These are phyloP conservation scores for Cantharis rufa DNA, from an alignment of 2,888 invertebrate genomes.

Conservation along the genomic window DNA sequence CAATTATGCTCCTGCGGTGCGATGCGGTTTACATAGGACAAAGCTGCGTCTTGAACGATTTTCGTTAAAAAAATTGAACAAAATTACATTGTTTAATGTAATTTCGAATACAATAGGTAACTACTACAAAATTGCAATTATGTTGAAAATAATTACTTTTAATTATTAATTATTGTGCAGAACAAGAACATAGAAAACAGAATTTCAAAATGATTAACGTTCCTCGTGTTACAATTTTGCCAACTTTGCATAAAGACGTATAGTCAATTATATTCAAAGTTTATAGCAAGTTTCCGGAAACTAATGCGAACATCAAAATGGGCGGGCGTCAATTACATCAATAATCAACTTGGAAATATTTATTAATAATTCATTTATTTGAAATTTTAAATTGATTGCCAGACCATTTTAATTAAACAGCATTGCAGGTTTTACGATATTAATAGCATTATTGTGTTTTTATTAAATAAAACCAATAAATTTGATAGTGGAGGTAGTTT, in stretches of 20 bases:
- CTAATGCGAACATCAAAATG: neutral
- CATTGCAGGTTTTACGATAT: neutral
- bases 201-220: slow-evolving; percentile 1
- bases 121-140: neutral
- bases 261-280: slow-evolving; percentile 1
- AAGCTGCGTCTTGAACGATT: neutral
- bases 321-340: slow-evolving; percentile 1
- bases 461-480: neutral
- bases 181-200: neutral
- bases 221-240: neutral
- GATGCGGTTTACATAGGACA: neutral
- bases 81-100: neutral
- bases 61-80: neutral
- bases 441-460: neutral
- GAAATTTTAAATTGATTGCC: neutral
- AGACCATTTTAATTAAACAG: neutral
- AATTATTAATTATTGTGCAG: neutral
- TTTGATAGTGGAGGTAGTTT: neutral
- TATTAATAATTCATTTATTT: neutral
- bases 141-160: neutral
- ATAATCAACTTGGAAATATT: neutral
- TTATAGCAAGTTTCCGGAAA: neutral
- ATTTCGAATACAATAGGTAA: neutral
- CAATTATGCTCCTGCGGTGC: neutral
- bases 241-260: slow-evolving; percentile 1